Base-by-base conservation (phyloP, 2,888 invertebrate species). In the Callosobruchus maculatus region DNA sequence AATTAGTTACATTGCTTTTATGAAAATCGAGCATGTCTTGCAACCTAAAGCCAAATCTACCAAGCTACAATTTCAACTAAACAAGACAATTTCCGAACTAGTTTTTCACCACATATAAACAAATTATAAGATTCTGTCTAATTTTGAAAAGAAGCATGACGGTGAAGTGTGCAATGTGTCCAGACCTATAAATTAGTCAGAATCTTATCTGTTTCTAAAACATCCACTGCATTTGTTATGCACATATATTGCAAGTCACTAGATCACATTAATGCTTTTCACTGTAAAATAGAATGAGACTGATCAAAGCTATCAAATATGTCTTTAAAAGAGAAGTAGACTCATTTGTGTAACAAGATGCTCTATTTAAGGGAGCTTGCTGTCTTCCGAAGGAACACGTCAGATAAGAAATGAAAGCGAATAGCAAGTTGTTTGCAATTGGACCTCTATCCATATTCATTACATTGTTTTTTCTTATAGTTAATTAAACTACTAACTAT, bases 21-120 rank as follows among this genome's bases (percentile, higher is more conserved):
- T 18, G 49, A 49, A 3, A 49, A 18, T 13, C 13, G 13, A 49
- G 13, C 7, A 18, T 49, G 49, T 49, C 49, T 49, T 49, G 49
- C 49, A 49, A 49, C 13, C 13, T 49, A 7, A 21, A 20, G 22
- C 70, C 26, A 73, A 73, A 26, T 72, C 75, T 75, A 75, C 69
- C 70, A 20, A 74, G 21, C 49, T 13, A 7, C 49, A 49, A 9
- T 18, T 49, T 9, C 49, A 49, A 49, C 3, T 49, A 13, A 49
- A 49, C 49, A 49, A 49, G 18, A 49, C 49, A 13, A 1, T 3
- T 13, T 49, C 49, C 13, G 13, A 13, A 49, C 49, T 49, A 7
- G 13, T 13, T 13, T 7, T 26, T 7, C 26, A 26, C 49, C 49
- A 18, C 49, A 49, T 49, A 18, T 13, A 7, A 49, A 5, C 4